A percentile compares a stretch with the other conserved stretches of the same genome.
Evolutionary conservation across 1,140 invertebrate genomes (phyloP).

Genomic region (Drosophila bifasciata): DNA sequence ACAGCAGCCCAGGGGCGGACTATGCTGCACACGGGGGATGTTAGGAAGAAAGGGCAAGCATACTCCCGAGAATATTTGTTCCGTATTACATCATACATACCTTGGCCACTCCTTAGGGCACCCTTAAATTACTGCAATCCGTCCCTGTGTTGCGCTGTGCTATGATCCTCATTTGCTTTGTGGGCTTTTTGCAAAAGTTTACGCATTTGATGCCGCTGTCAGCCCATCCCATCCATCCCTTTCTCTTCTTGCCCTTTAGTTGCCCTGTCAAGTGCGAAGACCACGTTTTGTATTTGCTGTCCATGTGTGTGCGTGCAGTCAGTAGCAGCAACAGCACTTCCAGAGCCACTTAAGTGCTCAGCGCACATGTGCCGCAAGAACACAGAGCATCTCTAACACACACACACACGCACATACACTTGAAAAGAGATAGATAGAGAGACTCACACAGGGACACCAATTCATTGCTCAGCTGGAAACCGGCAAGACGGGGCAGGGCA

Average conservation of each 20-base stretch:
- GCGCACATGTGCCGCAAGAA: constrained; percentile 77
- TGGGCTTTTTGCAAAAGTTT: constrained; percentile 56
- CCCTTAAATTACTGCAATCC: background rate
- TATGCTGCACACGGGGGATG: background rate
- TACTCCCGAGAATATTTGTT: background rate
- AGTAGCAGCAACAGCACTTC: constrained; percentile 61
- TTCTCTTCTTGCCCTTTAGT: background rate
- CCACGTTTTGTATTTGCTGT: constrained; percentile 21
- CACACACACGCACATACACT: constrained; percentile 46
- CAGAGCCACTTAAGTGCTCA: constrained; percentile 65
- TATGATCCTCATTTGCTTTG: constrained; percentile 14
- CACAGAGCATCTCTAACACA: constrained; percentile 56
- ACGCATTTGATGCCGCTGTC: constrained; percentile 51
- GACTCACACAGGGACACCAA: constrained; percentile 30
- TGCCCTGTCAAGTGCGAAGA: constrained; percentile 23
- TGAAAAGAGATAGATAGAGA: constrained; percentile 5
- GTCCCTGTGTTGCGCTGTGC: constrained; percentile 5
- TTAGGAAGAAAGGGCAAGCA: too few species aligned
- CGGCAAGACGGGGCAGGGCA: constrained; percentile 66
- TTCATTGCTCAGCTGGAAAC: constrained; percentile 57
- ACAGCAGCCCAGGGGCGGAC: constrained; percentile 10
- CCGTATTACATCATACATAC: background rate
- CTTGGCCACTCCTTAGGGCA: background rate
- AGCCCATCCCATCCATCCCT: background rate
- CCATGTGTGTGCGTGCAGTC: constrained; percentile 46